phyloP scores from a whole-genome alignment of 2,113 vertebrate genomes.

The Tyrannus savana region DNA sequence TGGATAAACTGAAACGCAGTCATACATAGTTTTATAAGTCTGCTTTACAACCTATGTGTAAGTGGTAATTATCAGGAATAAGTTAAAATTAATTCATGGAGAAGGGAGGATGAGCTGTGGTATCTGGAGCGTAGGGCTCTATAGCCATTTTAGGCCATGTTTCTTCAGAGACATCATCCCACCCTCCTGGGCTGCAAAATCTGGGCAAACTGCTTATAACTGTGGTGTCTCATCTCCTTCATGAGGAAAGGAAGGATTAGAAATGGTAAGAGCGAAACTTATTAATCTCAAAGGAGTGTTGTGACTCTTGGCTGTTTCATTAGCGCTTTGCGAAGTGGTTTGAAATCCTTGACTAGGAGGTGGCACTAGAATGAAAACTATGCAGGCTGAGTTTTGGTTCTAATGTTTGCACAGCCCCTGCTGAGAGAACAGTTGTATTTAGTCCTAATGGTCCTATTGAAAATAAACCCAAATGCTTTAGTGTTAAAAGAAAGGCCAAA shows the following conservation, averaged over 20 bases:
- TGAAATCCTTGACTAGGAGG: neutral
- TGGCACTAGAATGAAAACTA: neutral
- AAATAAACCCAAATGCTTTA: neutral
- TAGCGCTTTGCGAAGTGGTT: neutral
- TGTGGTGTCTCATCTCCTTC: neutral
- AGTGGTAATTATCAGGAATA: neutral
- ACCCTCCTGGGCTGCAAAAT: neutral
- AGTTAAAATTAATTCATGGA: neutral
- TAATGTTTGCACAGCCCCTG: neutral
- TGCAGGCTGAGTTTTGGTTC: neutral
- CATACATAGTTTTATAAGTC: neutral
- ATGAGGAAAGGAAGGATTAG: neutral
- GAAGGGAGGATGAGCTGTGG: neutral
- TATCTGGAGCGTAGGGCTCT: neutral
- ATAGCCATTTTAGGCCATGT: neutral
- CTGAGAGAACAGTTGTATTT: neutral
- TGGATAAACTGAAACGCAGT: neutral
- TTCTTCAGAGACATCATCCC: neutral
- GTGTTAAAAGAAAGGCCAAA: neutral
- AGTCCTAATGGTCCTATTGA: neutral
- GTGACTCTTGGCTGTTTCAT: neutral
- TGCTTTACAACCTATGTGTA: neutral
- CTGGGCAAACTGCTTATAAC: neutral
- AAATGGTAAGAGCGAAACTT: neutral
- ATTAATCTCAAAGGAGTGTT: neutral